Evolutionary conservation across 2,113 vertebrate species (phyloP), one percentile per base, ranked within the genome.

Genomic region (Chionis minor): DNA sequence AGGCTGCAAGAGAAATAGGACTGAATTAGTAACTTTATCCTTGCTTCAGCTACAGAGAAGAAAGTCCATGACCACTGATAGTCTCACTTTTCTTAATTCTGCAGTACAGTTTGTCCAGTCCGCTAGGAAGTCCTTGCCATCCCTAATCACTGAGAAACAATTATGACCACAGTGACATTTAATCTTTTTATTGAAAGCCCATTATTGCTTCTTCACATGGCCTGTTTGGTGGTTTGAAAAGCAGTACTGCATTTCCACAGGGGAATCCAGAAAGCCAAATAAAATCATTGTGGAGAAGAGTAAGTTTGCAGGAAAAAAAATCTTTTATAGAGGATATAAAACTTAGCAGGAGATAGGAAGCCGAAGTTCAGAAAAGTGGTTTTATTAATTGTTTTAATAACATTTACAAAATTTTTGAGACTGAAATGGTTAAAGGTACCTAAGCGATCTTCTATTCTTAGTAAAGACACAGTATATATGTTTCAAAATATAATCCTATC

Each of bases 1-100:
- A 99, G 94, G 98, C 99, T 99, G 96, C 33, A 84, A 95, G 49
- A 77, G 75, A 88, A 97, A 91, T 13, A 58, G 23, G 38, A 90
- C 9, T 4, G 4, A 69, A 72, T 62, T 1, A 70, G 17, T 32
- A 86, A 54, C 6, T 83, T 74, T 19, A 83, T 8, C n/a, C 33
- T 51, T 5, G 2, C 17, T 62, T 86, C 81, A 51, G 28, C 20
- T 69, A 66, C 23, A 49, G n/a, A 66, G 49, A 38, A 80, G 22
- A 52, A 85, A 67, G 12, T 67, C 3, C 26, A 88, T 62, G n/a
- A 49, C 5, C 14, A n/a, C 12, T 1, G 0, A 16, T 1, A 77
- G 7, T 24, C 14, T 66, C 59, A 18, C 6, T 77, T 79, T 66
- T 77, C 55, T 73, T 69, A 69, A 74, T 38, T 62, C 81, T 12